Conservation (phyloP, 2,797 vertebrate species). For the Catostomus latipinnis region DNA sequence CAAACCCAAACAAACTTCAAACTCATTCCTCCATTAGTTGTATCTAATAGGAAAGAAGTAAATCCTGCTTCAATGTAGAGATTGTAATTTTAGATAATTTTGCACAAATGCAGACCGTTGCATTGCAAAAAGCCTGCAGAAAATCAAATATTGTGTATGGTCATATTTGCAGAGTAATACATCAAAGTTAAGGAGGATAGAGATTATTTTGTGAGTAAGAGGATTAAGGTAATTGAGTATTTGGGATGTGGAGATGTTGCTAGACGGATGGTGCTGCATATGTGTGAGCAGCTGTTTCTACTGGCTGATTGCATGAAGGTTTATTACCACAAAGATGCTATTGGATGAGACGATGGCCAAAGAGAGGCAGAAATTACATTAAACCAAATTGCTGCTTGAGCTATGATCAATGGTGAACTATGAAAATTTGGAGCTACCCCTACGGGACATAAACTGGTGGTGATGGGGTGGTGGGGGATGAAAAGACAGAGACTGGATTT, state of each 20-base stretch:
- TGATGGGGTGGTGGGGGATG: too few relatives aligned
- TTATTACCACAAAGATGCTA: slow-evolving; percentile 13
- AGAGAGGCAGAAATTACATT: neutral
- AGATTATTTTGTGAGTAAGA: slow-evolving; percentile 40
- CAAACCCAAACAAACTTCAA: neutral
- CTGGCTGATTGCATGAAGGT: slow-evolving; percentile 5
- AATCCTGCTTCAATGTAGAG: neutral
- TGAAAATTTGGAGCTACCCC: neutral
- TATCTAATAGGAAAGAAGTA: neutral
- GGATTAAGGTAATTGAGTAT: slow-evolving; percentile 54
- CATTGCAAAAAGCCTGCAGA: neutral
- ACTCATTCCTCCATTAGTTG: too few relatives aligned
- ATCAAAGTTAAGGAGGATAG: slow-evolving; percentile 46
- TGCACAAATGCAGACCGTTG: neutral
- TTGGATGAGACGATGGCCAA: slow-evolving; percentile 3
- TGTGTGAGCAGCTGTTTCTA: slow-evolving; percentile 14
- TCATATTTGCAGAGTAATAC: slow-evolving; percentile 27
- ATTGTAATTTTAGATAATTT: neutral
- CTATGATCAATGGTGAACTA: slow-evolving; percentile 1
- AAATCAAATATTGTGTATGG: neutral
- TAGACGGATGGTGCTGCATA: neutral
- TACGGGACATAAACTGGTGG: too few relatives aligned
- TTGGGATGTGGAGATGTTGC: slow-evolving; percentile 26
- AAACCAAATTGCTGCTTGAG: slow-evolving; percentile 7
- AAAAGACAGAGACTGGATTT: too few relatives aligned